These are phyloP conservation scores for Chiloscyllium punctatum DNA, from an alignment of 2,797 vertebrate species.

Conservation along the genomic window DNA sequence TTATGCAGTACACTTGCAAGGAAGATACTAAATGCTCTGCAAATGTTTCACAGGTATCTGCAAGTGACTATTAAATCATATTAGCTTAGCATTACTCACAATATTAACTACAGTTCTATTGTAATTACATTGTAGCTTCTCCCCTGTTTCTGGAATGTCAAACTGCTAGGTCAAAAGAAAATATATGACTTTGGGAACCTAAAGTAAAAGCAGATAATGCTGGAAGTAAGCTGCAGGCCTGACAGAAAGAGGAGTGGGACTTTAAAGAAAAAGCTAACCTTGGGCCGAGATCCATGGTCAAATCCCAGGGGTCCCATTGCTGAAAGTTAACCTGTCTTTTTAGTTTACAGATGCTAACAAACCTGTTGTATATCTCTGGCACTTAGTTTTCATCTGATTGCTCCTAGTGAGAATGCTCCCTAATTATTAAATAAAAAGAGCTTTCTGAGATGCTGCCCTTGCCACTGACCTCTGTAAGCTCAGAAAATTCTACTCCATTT, in stretches of 20 bases:
- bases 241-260: neutral
- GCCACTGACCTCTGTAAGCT: neutral
- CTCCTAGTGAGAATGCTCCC: neutral
- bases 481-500: neutral
- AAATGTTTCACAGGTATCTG: neutral
- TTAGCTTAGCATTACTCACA: neutral
- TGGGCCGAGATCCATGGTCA: neutral
- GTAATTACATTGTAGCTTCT: neutral
- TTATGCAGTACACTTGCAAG: too few species aligned
- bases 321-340: neutral
- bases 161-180: neutral
- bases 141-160: neutral
- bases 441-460: neutral
- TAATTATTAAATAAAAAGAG: neutral
- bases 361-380: neutral
- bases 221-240: neutral
- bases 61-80: neutral
- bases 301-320: slow-evolving; percentile 8
- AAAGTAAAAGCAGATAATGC: neutral
- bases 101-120: neutral
- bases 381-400: neutral
- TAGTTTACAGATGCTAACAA: neutral
- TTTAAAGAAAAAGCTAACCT: neutral
- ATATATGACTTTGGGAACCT: neutral
- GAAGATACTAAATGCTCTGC: too few species aligned